A percentile compares a stretch with the other conserved stretches of the same genome.
These are phyloP conservation scores for Drosophila saltans DNA, from an alignment of 1,140 invertebrate genomes.

Conservation along the genomic window DNA sequence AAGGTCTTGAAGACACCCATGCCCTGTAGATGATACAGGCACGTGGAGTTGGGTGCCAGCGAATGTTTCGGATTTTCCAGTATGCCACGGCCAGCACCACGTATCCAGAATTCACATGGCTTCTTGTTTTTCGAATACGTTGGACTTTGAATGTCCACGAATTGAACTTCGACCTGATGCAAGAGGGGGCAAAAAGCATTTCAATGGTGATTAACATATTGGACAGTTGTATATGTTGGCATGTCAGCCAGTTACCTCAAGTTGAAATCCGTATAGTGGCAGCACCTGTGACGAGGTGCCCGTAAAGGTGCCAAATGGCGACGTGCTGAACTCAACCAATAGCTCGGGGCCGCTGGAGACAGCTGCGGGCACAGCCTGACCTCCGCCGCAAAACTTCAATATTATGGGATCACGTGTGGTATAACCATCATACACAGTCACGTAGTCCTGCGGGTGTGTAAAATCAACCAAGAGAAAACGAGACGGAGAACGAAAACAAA, in stretches of 20 bases:
- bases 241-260: constrained; percentile 91
- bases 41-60: constrained; percentile 92
- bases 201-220: constrained; percentile 13
- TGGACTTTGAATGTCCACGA: constrained; percentile 91
- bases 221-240: neutral
- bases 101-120: constrained; percentile 93
- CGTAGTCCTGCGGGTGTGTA: constrained; percentile 87
- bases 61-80: constrained; percentile 92
- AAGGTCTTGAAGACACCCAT: constrained; percentile 81
- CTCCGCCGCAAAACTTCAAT: constrained; percentile 94
- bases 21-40: constrained; percentile 91
- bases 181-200: neutral
- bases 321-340: constrained; percentile 94
- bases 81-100: constrained; percentile 90
- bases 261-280: constrained; percentile 92
- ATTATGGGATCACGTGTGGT: constrained; percentile 94
- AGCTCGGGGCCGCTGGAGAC: constrained; percentile 93
- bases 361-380: constrained; percentile 91
- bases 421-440: constrained; percentile 95
- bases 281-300: constrained; percentile 89
- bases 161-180: constrained; percentile 87
- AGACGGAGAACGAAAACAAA: constrained; percentile 14
- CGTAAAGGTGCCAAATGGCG: constrained; percentile 93
- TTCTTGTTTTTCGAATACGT: constrained; percentile 91
- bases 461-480: constrained; percentile 21